Conservation (phyloP, 2,797 vertebrate genomes). For the Betta splendens region DNA sequence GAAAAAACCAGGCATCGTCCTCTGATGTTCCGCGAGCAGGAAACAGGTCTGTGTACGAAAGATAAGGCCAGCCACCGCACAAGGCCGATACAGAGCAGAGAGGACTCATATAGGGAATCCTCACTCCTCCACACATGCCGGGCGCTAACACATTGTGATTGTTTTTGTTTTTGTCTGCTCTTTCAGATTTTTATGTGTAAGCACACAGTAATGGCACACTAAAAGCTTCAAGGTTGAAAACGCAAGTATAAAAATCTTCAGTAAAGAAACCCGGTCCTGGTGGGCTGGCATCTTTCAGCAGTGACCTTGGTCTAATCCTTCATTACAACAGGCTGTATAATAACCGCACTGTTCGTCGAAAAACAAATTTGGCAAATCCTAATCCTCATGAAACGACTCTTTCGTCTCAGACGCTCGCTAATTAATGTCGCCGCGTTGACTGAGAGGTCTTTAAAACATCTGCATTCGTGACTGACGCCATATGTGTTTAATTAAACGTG, state of each 20-base stretch:
- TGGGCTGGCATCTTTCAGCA: conserved; percentile 57
- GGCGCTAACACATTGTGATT: conserved; percentile 23
- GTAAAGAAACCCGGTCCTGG: conserved; percentile 46
- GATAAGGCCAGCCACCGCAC: conserved; percentile 73
- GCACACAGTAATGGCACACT: conserved; percentile 25
- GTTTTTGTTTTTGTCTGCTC: conserved; percentile 22
- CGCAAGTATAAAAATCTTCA: conserved; percentile 35
- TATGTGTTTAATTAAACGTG: conserved; percentile 39
- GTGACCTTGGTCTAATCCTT: conserved; percentile 82
- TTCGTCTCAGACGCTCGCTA: conserved; percentile 51
- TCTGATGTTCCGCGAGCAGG: conserved; percentile 60
- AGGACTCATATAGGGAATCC: conserved; percentile 43
- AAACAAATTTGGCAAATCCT: conserved; percentile 69
- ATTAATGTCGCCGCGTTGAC: conserved; percentile 63
- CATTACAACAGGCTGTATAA: conserved; percentile 67
- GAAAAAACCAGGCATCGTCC: conserved; percentile 55
- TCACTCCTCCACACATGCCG: conserved; percentile 12
- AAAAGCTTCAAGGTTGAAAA: conserved; percentile 33
- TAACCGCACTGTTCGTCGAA: conserved; percentile 57
- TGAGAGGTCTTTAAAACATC: conserved; percentile 62
- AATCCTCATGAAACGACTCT: conserved; percentile 54
- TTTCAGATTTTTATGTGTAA: conserved; percentile 32
- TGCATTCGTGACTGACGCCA: conserved; percentile 39
- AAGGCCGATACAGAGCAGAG: conserved; percentile 44
- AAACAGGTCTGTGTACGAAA: conserved; percentile 68